A percentile compares a stretch with the other conserved stretches of the same genome.
Conservation (phyloP, 2,113 vertebrate genomes). For the Podiceps cristatus region DNA sequence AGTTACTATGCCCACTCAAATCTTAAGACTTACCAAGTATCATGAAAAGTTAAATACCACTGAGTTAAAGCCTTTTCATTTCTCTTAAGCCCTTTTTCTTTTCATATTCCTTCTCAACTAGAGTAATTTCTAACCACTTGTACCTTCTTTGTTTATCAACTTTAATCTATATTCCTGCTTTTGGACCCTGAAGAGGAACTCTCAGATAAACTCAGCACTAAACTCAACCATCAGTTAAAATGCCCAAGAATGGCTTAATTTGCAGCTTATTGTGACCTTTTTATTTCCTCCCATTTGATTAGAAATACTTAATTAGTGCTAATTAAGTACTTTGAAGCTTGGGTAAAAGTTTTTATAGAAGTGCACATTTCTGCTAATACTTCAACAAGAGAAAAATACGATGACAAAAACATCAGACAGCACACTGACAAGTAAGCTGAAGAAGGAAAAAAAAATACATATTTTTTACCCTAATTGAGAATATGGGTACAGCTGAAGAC, state of each 20-base stretch:
- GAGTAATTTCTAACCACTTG: neutral
- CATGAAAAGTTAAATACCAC: neutral
- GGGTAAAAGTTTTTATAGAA: neutral
- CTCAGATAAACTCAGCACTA: neutral
- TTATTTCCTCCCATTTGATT: neutral
- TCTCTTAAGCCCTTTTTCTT: neutral
- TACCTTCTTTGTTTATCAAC: neutral
- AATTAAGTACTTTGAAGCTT: neutral
- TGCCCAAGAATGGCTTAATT: neutral
- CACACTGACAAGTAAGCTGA: neutral
- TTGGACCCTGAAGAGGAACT: neutral
- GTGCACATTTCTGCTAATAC: neutral
- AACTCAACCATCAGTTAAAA: neutral
- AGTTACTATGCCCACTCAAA: neutral
- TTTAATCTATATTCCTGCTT: neutral
- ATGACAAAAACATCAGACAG: neutral
- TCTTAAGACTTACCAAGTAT: neutral
- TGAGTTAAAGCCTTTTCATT: neutral
- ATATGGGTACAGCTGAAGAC: neutral
- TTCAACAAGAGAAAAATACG: neutral
- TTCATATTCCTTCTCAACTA: neutral
- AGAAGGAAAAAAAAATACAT: neutral
- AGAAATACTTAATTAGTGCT: neutral
- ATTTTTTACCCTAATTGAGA: neutral
- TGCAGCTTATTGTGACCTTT: neutral